Percentiles rank a stretch among this genome's conserved stretches.
Conservation (phyloP, 1,140 invertebrate species). For the Archivesica marissinica region DNA sequence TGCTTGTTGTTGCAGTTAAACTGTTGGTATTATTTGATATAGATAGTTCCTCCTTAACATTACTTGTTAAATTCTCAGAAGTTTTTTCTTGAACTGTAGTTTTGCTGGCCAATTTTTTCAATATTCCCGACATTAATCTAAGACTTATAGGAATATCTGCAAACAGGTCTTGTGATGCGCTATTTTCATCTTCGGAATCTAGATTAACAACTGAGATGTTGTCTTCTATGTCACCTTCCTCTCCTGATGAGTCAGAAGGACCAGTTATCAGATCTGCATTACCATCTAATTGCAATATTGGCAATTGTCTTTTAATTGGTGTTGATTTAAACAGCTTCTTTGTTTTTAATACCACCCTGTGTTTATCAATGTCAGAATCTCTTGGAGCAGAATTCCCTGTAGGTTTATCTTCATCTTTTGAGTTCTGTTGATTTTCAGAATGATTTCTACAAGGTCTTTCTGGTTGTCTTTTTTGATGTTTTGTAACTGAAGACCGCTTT, state of each 20-base stretch:
- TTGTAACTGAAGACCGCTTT: not conserved
- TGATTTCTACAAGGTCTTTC: not conserved
- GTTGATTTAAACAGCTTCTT: not conserved
- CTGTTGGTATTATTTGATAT: not conserved
- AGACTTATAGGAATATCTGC: conserved; percentile 10
- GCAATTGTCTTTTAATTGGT: not conserved
- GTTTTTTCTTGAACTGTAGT: not conserved
- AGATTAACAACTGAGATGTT: not conserved
- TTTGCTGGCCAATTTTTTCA: not conserved
- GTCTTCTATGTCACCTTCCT: conserved; percentile 50
- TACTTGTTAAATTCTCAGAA: not conserved
- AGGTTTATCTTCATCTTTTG: not conserved
- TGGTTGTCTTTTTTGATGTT: not conserved
- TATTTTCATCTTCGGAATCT: conserved; percentile 15
- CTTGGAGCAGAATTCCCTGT: not conserved
- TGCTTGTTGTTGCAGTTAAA: not conserved
- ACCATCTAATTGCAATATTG: conserved; percentile 22
- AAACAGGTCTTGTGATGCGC: conserved; percentile 48
- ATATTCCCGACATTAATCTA: not conserved
- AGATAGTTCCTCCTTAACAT: not conserved
- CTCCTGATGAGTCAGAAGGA: conserved; percentile 14
- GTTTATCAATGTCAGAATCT: not conserved
- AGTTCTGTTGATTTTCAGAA: not conserved
- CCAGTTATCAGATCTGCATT: conserved; percentile 1
- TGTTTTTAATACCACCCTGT: not conserved